These are phyloP conservation scores for Romanogobio albipinnatus DNA, from an alignment of 2,113 vertebrate genomes.

Conservation along the genomic window DNA sequence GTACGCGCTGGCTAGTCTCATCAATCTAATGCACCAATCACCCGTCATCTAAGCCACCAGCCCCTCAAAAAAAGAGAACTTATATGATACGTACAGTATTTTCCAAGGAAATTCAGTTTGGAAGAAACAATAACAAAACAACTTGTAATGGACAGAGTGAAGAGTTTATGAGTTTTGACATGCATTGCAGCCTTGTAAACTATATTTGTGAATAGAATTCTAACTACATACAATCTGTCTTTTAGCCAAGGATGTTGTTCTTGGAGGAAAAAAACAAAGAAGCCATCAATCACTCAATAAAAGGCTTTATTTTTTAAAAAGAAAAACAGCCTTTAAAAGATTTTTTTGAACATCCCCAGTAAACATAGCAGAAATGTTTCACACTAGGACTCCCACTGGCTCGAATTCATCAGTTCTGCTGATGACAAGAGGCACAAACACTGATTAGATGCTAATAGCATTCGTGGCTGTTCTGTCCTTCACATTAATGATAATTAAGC, in stretches of 20 bases:
- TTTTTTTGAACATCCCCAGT: neutral
- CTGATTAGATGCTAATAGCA: constrained; percentile 52
- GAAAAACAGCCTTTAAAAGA: no score
- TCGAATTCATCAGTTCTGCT: constrained; percentile 43
- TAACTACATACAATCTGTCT: neutral
- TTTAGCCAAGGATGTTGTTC: neutral
- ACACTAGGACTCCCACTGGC: constrained; percentile 9
- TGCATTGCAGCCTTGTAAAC: neutral
- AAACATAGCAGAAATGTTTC: neutral
- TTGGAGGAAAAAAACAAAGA: neutral
- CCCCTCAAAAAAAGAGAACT: no score
- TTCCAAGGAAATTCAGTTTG: constrained; percentile 16
- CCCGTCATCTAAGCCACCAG: constrained; percentile 24
- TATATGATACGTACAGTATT: neutral
- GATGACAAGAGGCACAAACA: constrained; percentile 21
- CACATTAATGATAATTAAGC: constrained; percentile 51
- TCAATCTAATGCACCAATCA: constrained; percentile 34
- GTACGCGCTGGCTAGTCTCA: constrained; percentile 31
- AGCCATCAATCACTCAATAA: neutral
- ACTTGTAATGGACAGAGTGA: neutral
- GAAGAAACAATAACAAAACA: neutral
- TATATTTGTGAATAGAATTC: neutral
- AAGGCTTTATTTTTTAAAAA: neutral
- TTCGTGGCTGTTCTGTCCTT: constrained; percentile 27
- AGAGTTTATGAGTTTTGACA: neutral